Evolutionary conservation across 2,888 invertebrate species (phyloP), one percentile per base, ranked within the genome.

Genomic region (Hydrotaea diabolus): DNA sequence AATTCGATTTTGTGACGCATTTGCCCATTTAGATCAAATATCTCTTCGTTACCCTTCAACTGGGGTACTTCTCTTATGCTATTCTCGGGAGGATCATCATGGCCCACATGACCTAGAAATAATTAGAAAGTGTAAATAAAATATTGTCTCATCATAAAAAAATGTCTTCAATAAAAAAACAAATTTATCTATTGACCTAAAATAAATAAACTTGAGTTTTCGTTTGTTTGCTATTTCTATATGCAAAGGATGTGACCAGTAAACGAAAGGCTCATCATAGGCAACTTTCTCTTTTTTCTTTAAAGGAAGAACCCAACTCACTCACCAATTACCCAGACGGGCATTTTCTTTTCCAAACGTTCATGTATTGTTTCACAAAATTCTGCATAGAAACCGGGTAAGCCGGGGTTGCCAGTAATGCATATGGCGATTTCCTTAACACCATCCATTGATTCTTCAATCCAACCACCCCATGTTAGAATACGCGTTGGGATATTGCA

Each of bases 391-490:
- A 96, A 98, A 81, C 95, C 95, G 0, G 96, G 94, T 26, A 97
- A 90, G 1, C 98, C 98, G 9, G 98, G 98, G 93, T 98, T 98
- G 39, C 98, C 98, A 31, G 97, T 95, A 86, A 98, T 94, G 85
- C 96, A 94, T 62, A 98, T 88, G 59, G 97, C 94, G 11, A 97
- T 90, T 91, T 96, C 94, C 85, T 94, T 93, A 0, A 88, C 88
- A 53, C 93, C 93, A 19, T 93, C 91, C 43, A 93, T 89, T 69
- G 94, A 93, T 86, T 96, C 95, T 88, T 95, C 94, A 23, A 95
- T 93, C 94, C 94, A 94, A 83, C 94, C 93, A 19, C 96, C 97
- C 93, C 95, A 96, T 5, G 95, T 95, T 77, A 96, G 92, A 11
- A 98, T 91, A 88, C 95, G 95, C 0, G 96, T 96, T 78, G 95